phyloP scores from a whole-genome alignment of 2,113 vertebrate species.

The Sialia sialis region DNA sequence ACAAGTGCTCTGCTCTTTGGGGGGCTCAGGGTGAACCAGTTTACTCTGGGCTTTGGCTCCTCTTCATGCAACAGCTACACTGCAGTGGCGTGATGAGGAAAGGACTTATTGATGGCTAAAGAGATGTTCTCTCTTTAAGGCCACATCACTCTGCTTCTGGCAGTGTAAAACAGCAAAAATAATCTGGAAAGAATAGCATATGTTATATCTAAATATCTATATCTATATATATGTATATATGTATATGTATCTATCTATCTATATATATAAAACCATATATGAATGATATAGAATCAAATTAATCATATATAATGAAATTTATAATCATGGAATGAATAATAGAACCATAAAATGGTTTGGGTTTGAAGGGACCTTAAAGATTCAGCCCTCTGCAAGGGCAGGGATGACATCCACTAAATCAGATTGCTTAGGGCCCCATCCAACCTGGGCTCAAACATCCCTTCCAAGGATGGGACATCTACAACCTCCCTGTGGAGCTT shows the following conservation, averaged over 20 bases:
- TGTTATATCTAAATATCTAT: neutral
- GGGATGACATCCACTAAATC: neutral
- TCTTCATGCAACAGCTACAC: neutral
- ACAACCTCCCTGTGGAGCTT: neutral
- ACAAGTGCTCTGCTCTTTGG: neutral
- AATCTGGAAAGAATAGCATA: neutral
- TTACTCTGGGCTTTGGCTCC: neutral
- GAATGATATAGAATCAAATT: neutral
- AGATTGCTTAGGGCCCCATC: neutral
- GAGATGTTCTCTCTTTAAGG: neutral
- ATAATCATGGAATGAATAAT: neutral
- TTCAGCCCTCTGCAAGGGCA: neutral
- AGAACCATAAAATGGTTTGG: neutral
- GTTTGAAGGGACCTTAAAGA: neutral
- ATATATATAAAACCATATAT: too few species aligned
- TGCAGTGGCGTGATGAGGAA: fast-evolving
- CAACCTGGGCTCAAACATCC: fast-evolving
- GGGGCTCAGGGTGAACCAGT: neutral
- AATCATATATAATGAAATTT: neutral
- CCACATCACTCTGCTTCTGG: neutral
- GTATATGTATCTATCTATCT: too few species aligned
- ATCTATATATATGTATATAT: too few species aligned
- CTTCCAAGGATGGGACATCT: neutral
- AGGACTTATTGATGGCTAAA: neutral
- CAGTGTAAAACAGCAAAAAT: neutral